Conservation (phyloP, 2,113 vertebrate genomes). For the Phylloscopus whistleri region DNA sequence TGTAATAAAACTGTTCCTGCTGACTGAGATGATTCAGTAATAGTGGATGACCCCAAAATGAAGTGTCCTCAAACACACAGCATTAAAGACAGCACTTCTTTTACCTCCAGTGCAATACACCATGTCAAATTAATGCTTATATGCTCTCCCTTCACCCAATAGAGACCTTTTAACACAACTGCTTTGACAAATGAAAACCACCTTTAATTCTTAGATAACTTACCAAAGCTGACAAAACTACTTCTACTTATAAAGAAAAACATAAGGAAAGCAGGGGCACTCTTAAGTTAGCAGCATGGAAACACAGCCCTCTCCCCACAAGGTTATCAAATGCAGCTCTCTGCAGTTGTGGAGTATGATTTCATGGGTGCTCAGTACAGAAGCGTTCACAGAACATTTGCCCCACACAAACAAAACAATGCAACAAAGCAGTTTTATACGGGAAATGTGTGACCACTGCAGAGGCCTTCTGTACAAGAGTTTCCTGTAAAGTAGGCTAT, state of each 20-base stretch:
- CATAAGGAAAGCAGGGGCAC: background rate
- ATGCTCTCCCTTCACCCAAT: background rate
- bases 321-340: background rate
- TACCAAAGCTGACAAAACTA: background rate
- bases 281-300: background rate
- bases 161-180: background rate
- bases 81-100: background rate
- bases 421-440: background rate
- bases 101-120: background rate
- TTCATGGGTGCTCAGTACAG: background rate
- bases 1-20: background rate
- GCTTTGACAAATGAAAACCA: background rate
- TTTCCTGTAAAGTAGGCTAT: background rate
- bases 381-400: background rate
- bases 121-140: background rate
- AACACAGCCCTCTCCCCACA: accelerated
- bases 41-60: background rate
- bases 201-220: background rate
- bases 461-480: background rate
- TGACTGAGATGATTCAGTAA: background rate
- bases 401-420: background rate
- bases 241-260: background rate
- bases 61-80: background rate
- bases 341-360: background rate
- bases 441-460: background rate